phyloP scores from a whole-genome alignment of 2,113 vertebrate species.

The Eulacestoma nigropectus region DNA sequence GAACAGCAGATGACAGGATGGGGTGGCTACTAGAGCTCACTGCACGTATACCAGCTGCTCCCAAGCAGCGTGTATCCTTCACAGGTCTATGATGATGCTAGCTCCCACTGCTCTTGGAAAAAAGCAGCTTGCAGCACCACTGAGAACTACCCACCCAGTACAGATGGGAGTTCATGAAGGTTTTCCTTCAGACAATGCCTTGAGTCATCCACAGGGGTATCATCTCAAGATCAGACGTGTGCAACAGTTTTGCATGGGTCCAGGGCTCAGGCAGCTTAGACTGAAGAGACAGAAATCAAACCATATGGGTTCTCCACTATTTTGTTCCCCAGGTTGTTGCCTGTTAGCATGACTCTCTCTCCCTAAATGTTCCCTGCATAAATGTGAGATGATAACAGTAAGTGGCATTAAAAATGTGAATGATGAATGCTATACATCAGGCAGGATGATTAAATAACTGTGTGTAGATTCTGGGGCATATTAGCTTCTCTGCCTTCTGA shows the following conservation, averaged over 20 bases:
- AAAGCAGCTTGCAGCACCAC: background rate
- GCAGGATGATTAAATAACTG: constrained; percentile 30
- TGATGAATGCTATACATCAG: constrained; percentile 12
- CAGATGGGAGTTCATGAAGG: background rate
- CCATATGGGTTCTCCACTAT: background rate
- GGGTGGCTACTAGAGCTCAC: background rate
- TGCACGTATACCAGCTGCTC: background rate
- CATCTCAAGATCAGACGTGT: background rate
- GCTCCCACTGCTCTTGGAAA: background rate
- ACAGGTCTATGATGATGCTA: background rate
- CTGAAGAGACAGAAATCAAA: background rate
- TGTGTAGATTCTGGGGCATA: background rate
- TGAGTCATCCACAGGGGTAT: background rate
- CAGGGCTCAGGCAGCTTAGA: background rate
- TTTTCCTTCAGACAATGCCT: background rate
- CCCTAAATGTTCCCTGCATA: background rate
- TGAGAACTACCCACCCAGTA: background rate
- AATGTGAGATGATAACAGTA: background rate
- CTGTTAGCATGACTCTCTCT: background rate
- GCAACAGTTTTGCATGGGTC: background rate
- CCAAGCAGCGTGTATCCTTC: background rate
- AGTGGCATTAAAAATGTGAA: constrained; percentile 6
- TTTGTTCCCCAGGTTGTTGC: background rate
- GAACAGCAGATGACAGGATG: background rate
- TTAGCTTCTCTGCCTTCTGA: background rate